Conservation (phyloP, 2,888 invertebrate genomes). For the Drosophila colorata region DNA sequence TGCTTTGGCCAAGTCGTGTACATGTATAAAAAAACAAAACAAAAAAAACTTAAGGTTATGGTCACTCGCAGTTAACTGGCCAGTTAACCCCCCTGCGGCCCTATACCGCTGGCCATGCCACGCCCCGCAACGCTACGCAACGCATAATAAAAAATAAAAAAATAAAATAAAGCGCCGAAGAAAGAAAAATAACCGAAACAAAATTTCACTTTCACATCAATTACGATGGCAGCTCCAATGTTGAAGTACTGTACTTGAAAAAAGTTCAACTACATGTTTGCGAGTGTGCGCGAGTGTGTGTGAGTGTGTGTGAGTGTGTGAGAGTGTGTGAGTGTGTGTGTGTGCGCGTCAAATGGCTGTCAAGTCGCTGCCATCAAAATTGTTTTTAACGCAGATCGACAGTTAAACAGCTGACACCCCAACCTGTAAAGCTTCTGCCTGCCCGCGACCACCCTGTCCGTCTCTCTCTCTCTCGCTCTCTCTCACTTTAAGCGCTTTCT, state of each 20-base stretch:
- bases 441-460: background rate
- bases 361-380: slow-evolving; percentile 41
- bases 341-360: slow-evolving; percentile 33
- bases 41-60: slow-evolving; percentile 70
- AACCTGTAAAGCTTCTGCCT: background rate
- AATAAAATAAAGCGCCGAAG: slow-evolving; percentile 20
- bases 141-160: background rate
- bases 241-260: slow-evolving; percentile 72
- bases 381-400: slow-evolving; percentile 53
- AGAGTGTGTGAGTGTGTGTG: slow-evolving; percentile 9
- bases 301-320: slow-evolving; percentile 2
- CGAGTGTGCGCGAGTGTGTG: slow-evolving; percentile 1
- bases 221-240: slow-evolving; percentile 57
- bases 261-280: slow-evolving; percentile 35
- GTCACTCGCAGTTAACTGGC: slow-evolving; percentile 58
- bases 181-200: slow-evolving; percentile 47
- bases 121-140: slow-evolving; percentile 33
- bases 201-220: slow-evolving; percentile 79
- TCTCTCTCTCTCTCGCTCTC: background rate
- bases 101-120: slow-evolving; percentile 11
- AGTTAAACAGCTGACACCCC: slow-evolving; percentile 46
- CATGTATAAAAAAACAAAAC: background rate
- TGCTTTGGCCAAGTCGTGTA: slow-evolving; percentile 41
- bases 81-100: slow-evolving; percentile 18
- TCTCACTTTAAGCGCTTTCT: slow-evolving; percentile 33